Base-by-base conservation (phyloP, 1,140 invertebrate genomes). In the Aphaenogaster ashmeadi region DNA sequence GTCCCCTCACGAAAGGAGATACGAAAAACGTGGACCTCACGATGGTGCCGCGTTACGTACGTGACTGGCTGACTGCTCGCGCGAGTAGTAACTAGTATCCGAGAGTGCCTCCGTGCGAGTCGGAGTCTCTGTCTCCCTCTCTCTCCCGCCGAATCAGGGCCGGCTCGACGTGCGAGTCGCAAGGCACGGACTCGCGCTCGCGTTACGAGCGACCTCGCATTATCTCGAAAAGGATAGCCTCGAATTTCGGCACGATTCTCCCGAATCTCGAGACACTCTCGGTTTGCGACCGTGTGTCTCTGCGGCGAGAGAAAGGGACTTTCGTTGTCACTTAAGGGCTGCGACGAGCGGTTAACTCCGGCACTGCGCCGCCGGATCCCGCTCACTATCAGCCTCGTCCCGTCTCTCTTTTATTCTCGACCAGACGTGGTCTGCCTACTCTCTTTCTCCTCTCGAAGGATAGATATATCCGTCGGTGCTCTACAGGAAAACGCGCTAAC, bases 71-170 rank as follows among this genome's bases (percentile, higher is more conserved):
- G 56, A 50, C 41, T 50, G 66, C 41, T 50, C 66, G 41, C 21
- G 81, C 54, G 41, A 88, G 87, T 74, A 85, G 75, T 91, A 88
- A 85, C 74, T 74, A 85, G 75, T 91, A 88, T 87, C 74, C 69
- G 38, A 89, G 67, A 41, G 81, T 79, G 77, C 62, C 83, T 78
- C 67, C 54, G 58, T 60, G 50, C 27, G 33, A 74, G 77, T 77
- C 60, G 58, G 75, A 44, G 85, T 66, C 64, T 69, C 56, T 50
- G 56, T 72, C 79, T 87, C 72, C 44, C 85, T 60, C 69, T 83
- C 85, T 56, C 38, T 11, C 0, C 47, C 18, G 21, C 62, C 21
- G 8, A 79, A 18, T 62, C 80, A 84, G 80, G 80, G 69, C 33
- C 80, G 80, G 33, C 13, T 56, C 50, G 41, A 15, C 44, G 41